These are phyloP conservation scores for Gymnoscopelus microlampas DNA, from an alignment of 2,797 vertebrate genomes.

Conservation along the genomic window DNA sequence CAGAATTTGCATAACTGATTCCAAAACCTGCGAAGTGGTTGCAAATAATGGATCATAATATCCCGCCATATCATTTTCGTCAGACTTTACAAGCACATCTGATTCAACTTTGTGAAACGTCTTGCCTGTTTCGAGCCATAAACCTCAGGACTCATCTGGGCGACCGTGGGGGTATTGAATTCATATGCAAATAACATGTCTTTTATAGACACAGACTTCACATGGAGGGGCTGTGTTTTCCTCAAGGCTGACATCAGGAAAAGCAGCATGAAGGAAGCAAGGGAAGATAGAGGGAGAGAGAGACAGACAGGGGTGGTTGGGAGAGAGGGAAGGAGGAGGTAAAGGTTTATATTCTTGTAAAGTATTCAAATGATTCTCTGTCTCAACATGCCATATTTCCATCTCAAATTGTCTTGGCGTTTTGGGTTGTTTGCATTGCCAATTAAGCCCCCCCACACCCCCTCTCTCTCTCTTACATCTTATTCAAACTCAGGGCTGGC, in stretches of 20 bases:
- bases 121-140: slow-evolving; percentile 9
- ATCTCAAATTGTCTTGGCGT: slow-evolving; percentile 29
- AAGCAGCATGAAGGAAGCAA: neutral
- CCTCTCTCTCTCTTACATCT: slow-evolving; percentile 2
- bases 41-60: slow-evolving; percentile 32
- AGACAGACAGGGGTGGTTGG: neutral
- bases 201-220: slow-evolving; percentile 18
- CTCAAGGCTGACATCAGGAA: neutral
- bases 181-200: slow-evolving; percentile 46
- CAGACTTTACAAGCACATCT: slow-evolving; percentile 25
- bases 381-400: slow-evolving; percentile 37
- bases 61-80: slow-evolving; percentile 30
- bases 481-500: slow-evolving; percentile 34
- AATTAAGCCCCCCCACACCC: neutral
- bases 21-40: slow-evolving; percentile 46
- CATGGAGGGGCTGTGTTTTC: slow-evolving; percentile 9
- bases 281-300: neutral
- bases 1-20: slow-evolving; percentile 78
- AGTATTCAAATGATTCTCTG: slow-evolving; percentile 26
- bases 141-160: slow-evolving; percentile 23
- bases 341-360: slow-evolving; percentile 8
- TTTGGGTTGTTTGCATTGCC: slow-evolving; percentile 10
- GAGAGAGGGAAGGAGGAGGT: neutral
- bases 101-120: slow-evolving; percentile 46
- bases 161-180: slow-evolving; percentile 28